A percentile compares a stretch with the other conserved stretches of the same genome.
Conservation (phyloP, 2,888 invertebrate species). For the Euspilapteryx auroguttella region DNA sequence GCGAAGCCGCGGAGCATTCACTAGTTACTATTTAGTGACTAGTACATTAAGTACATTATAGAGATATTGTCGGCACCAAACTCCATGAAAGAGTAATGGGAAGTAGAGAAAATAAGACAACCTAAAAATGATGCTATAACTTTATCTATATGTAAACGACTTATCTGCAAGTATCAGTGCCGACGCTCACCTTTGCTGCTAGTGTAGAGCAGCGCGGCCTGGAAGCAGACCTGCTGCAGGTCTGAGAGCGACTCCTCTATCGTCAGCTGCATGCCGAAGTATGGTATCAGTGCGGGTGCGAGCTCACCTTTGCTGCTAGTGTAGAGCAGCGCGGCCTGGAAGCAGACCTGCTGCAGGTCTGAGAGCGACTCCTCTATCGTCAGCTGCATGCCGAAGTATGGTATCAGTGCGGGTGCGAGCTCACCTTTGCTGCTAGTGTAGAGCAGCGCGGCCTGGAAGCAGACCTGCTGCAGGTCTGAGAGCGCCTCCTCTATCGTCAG, state of each 20-base stretch:
- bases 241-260: not conserved
- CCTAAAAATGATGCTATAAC: no score
- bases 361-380: conserved; percentile 76
- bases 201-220: not conserved
- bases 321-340: not conserved
- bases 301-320: not conserved
- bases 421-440: conserved; percentile 22
- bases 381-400: conserved; percentile 70
- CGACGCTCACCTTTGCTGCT: not conserved
- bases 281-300: no score
- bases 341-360: not conserved
- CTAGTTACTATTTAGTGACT: no score
- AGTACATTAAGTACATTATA: no score
- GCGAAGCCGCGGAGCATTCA: no score
- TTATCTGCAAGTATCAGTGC: no score
- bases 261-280: not conserved
- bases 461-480: not conserved
- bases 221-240: not conserved
- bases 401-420: no score
- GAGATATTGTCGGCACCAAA: no score
- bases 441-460: not conserved
- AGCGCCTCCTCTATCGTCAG: conserved; percentile 81
- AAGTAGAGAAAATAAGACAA: no score
- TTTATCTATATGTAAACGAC: no score
- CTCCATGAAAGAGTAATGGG: no score